Conservation (phyloP, 2,888 invertebrate species). For the Drosophila falleni region DNA sequence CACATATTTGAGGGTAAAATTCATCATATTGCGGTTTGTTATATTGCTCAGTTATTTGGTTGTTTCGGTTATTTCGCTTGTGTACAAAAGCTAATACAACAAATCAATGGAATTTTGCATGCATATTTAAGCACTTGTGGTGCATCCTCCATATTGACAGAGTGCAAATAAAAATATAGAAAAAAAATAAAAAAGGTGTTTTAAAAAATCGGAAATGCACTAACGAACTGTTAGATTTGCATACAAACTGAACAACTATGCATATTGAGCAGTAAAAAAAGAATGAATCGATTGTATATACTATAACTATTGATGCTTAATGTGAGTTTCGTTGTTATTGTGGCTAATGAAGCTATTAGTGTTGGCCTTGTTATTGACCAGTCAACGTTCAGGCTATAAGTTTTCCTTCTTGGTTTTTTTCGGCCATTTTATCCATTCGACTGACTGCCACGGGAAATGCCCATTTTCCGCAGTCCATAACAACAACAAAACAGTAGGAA, state of each 20-base stretch:
- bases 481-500: conserved; percentile 22
- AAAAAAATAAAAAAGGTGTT: conserved; percentile 6
- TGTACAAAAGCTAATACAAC: conserved; percentile 34
- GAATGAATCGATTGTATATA: too few relatives aligned
- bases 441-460: conserved; percentile 58
- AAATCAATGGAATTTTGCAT: conserved; percentile 52
- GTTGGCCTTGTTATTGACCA: conserved; percentile 59
- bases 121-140: conserved; percentile 47
- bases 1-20: conserved; percentile 11
- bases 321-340: conserved; percentile 23
- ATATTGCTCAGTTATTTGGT: not conserved
- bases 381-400: conserved; percentile 34
- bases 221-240: conserved; percentile 54
- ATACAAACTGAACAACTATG: conserved; percentile 26
- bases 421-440: conserved; percentile 26
- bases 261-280: conserved; percentile 22
- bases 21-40: conserved; percentile 18
- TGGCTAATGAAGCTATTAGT: conserved; percentile 72
- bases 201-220: conserved; percentile 30
- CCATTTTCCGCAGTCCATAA: conserved; percentile 61
- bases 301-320: conserved; percentile 20
- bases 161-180: conserved; percentile 2
- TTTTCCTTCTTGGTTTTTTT: conserved; percentile 5
- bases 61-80: not conserved
- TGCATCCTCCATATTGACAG: conserved; percentile 38